Base-by-base conservation (phyloP, 2,797 vertebrate species). In the Lithobates pipiens region DNA sequence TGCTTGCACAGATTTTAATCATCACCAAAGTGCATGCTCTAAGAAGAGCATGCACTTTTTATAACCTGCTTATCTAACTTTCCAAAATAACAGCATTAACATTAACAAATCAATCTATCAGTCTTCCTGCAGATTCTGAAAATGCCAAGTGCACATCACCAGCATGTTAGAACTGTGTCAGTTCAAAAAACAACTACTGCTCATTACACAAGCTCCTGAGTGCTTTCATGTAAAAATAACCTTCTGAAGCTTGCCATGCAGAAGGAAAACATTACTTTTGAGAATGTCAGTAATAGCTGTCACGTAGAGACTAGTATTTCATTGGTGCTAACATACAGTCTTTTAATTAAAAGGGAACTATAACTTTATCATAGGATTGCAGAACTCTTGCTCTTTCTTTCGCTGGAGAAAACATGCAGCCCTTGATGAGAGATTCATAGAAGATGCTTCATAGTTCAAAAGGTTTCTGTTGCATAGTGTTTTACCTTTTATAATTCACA, bases 61-160 rank as follows among this genome's bases (percentile, higher is more conserved):
- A 71, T 61, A 72, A 78, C 67, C 82, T 84, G 57, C 57, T 80
- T 75, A 74, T 77, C 69, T 85, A 74, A 79, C 69, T 67, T 42
- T 77, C 34, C 25, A 65, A 85, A 79, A 78, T 71, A 78, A 79
- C 76, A 73, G 70, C 69, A 77, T 73, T 85, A 73, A 61, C 39
- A 69, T 85, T 85, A 78, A 78, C 69, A 85, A 80, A 85, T 85
- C 76, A 74, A 85, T 83, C 71, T 67, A 83, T 75, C 70, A 29
- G 69, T 74, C 83, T 85, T 80, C 83, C 83, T 80, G 76, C 76
- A 80, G 83, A 78, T 85, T 80, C 77, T 75, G 76, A 80, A 85
- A 85, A 85, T 85, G 83, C 70, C 76, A 80, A 80, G 70, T 65
- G 76, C 70, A 79, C 69, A 79, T 78, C 76, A 85, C 27, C 83